A percentile compares a stretch with the other conserved stretches of the same genome.
Conservation (phyloP, 2,113 vertebrate genomes). For the Tragelaphus scriptus region DNA sequence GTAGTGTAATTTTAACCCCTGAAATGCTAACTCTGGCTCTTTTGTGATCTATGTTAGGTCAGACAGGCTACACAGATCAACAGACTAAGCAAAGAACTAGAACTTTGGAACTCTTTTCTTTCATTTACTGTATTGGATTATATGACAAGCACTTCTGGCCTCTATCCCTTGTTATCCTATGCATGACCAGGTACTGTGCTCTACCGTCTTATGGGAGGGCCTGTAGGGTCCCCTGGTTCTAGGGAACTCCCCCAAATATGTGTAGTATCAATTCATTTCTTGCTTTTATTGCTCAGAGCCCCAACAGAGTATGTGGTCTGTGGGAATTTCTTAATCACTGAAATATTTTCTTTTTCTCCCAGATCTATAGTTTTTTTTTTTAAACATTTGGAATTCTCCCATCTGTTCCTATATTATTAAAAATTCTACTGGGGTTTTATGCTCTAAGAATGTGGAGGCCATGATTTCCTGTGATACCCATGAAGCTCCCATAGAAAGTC, state of each 20-base stretch:
- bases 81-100: slow-evolving; percentile 36
- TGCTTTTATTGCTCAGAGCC: background rate
- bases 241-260: background rate
- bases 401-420: background rate
- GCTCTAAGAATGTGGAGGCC: background rate
- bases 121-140: slow-evolving; percentile 30
- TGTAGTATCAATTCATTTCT: background rate
- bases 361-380: background rate
- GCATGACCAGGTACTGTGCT: slow-evolving; percentile 16
- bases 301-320: background rate
- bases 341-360: background rate
- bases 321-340: background rate
- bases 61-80: slow-evolving; percentile 35
- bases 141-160: background rate
- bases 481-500: background rate
- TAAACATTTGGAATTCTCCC: background rate
- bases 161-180: slow-evolving; percentile 14
- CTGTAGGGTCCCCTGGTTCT: background rate
- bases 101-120: slow-evolving; percentile 37
- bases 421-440: background rate
- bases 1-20: background rate
- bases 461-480: background rate
- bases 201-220: background rate
- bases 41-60: slow-evolving; percentile 50
- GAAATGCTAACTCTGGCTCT: slow-evolving; percentile 12